A percentile compares a stretch with the other conserved stretches of the same genome.
phyloP scores from a whole-genome alignment of 2,113 vertebrate species.

The Eira barbara region DNA sequence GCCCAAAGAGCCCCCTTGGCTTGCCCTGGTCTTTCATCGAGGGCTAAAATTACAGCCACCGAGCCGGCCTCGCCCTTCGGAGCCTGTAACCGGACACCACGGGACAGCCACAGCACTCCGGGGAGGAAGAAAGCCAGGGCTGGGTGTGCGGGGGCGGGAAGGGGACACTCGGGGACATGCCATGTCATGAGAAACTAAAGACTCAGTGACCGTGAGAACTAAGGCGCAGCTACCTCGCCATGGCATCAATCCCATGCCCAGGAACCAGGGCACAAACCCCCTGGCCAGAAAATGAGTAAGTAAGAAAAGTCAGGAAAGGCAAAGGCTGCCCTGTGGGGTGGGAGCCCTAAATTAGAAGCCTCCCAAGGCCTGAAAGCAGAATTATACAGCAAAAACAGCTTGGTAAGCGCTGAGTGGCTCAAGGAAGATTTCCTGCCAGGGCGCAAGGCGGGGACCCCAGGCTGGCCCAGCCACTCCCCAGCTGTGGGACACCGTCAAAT shows the following conservation, averaged over 20 bases:
- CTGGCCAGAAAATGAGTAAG: not conserved
- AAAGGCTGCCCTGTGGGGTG: not conserved
- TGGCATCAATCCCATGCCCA: not conserved
- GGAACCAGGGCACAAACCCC: not conserved
- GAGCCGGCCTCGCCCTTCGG: not conserved
- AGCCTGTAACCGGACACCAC: conserved; percentile 36
- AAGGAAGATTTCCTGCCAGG: not conserved
- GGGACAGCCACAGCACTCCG: not conserved
- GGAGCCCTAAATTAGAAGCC: conserved; percentile 40
- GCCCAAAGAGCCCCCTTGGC: not conserved
- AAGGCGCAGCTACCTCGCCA: fast-evolving
- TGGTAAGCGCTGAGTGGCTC: not conserved
- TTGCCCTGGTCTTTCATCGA: not conserved
- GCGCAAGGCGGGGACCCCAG: not conserved
- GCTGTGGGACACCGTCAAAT: not conserved
- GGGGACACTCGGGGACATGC: conserved; percentile 47
- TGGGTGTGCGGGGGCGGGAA: not conserved
- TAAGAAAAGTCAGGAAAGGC: not conserved
- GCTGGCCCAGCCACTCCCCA: not conserved
- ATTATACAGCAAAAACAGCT: not conserved
- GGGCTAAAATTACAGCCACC: conserved; percentile 39
- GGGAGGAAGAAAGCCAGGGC: not conserved
- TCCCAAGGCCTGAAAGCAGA: not conserved
- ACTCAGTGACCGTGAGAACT: conserved; percentile 35
- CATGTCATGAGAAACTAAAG: conserved; percentile 67